Evolutionary conservation across 2,888 invertebrate species (phyloP).

Genomic region (Julus scanicus): DNA sequence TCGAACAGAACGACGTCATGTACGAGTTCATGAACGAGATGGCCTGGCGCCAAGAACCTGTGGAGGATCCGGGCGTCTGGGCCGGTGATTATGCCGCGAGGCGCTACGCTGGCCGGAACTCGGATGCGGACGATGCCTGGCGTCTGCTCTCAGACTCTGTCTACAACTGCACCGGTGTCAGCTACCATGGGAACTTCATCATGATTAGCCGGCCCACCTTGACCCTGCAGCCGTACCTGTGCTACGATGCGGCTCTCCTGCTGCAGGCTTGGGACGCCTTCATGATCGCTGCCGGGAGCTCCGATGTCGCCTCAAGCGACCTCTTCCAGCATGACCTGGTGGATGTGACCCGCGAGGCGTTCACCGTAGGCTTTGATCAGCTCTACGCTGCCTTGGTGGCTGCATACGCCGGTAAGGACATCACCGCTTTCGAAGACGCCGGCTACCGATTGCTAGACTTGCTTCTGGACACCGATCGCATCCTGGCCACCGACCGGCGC

Average conservation of each 20-base stretch:
- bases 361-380: slow-evolving; percentile 61
- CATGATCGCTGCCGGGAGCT: slow-evolving; percentile 62
- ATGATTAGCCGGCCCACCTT: slow-evolving; percentile 70
- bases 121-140: slow-evolving; percentile 72
- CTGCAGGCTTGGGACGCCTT: slow-evolving; percentile 64
- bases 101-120: slow-evolving; percentile 73
- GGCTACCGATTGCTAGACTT: slow-evolving; percentile 68
- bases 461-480: slow-evolving; percentile 74
- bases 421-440: not conserved
- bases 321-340: slow-evolving; percentile 80
- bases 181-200: slow-evolving; percentile 79
- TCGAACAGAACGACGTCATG: slow-evolving; percentile 92
- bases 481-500: slow-evolving; percentile 74
- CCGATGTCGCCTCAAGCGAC: slow-evolving; percentile 67
- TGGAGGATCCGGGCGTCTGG: slow-evolving; percentile 67
- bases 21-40: slow-evolving; percentile 92
- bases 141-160: slow-evolving; percentile 74
- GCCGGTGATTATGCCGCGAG: slow-evolving; percentile 73
- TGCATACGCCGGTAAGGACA: not conserved
- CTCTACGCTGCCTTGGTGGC: not conserved
- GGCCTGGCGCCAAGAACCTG: slow-evolving; percentile 72
- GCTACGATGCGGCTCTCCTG: not conserved
- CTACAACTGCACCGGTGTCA: slow-evolving; percentile 73
- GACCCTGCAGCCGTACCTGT: slow-evolving; percentile 62
- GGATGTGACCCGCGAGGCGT: slow-evolving; percentile 84